Conservation (phyloP, 2,888 invertebrate species). For the Keiferia lycopersicella region DNA sequence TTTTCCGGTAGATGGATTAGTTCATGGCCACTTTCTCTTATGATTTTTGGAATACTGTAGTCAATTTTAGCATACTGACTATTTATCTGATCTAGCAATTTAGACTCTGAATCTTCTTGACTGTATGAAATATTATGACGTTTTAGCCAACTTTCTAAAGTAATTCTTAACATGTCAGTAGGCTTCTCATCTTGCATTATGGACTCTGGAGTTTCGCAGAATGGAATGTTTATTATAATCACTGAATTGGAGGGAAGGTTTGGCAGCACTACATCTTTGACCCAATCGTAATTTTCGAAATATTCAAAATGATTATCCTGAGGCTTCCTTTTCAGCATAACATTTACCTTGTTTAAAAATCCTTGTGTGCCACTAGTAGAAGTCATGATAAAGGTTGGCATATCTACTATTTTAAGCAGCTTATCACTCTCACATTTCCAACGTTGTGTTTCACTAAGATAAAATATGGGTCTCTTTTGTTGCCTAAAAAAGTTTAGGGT, state of each 20-base stretch:
- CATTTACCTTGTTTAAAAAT: slow-evolving; percentile 8
- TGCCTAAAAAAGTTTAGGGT: slow-evolving; percentile 7
- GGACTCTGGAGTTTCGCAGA: background rate
- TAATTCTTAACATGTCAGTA: background rate
- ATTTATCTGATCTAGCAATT: slow-evolving; percentile 13
- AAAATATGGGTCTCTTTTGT: slow-evolving; percentile 18
- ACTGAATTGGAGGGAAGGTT: slow-evolving; percentile 19
- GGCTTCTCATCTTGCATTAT: background rate
- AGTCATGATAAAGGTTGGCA: slow-evolving; percentile 12
- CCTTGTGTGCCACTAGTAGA: slow-evolving; percentile 6
- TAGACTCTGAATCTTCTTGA: slow-evolving; percentile 3
- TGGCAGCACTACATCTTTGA: slow-evolving; percentile 22
- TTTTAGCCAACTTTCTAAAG: slow-evolving; percentile 23
- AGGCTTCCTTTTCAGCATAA: slow-evolving; percentile 18
- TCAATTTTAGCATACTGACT: background rate
- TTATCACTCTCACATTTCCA: slow-evolving; percentile 8
- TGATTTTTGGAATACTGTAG: slow-evolving; percentile 9
- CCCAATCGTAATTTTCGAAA: slow-evolving; percentile 26
- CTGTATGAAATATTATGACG: slow-evolving; percentile 15
- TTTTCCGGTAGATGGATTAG: slow-evolving; percentile 22
- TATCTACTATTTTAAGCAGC: background rate
- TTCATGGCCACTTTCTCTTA: slow-evolving; percentile 21
- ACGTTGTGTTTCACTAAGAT: slow-evolving; percentile 19
- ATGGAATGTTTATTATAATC: slow-evolving; percentile 20
- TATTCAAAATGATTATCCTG: background rate